Evolutionary conservation across 2,113 vertebrate genomes (phyloP).

Genomic region (Eupsittula cactorum): DNA sequence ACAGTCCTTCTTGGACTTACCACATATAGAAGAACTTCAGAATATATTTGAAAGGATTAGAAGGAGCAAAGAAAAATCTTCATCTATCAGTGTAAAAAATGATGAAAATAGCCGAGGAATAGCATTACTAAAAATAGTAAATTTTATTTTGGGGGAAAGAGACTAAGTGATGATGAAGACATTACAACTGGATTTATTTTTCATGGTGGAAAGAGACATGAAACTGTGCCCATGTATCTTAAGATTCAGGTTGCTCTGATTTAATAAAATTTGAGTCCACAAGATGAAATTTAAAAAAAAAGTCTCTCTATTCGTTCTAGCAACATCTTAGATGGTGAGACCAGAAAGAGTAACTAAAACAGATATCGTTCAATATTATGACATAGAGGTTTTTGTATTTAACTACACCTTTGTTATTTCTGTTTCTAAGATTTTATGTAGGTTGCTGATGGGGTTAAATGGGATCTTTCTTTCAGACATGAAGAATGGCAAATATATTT

Average conservation of each 20-base stretch:
- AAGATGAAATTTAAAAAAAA: background rate
- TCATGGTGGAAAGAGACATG: background rate
- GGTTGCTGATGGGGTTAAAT: background rate
- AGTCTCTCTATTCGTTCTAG: background rate
- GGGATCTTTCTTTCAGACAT: background rate
- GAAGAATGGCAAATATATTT: background rate
- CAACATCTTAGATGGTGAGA: background rate
- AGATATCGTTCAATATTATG: background rate
- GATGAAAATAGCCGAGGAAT: background rate
- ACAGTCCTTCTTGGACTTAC: background rate
- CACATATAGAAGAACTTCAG: background rate
- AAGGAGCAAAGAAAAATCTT: background rate
- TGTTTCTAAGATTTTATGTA: background rate
- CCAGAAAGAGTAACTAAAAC: background rate
- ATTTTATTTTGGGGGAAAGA: background rate
- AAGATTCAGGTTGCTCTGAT: background rate
- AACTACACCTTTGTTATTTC: background rate
- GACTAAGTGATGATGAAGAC: background rate
- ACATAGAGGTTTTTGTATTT: rapidly evolving
- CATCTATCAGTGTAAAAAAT: background rate
- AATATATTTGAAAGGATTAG: background rate
- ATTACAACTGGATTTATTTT: background rate
- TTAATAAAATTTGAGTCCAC: background rate
- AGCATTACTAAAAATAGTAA: background rate
- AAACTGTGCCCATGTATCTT: background rate